These are phyloP conservation scores for Lateolabrax maculatus DNA, from an alignment of 2,797 vertebrate species.

Conservation along the genomic window DNA sequence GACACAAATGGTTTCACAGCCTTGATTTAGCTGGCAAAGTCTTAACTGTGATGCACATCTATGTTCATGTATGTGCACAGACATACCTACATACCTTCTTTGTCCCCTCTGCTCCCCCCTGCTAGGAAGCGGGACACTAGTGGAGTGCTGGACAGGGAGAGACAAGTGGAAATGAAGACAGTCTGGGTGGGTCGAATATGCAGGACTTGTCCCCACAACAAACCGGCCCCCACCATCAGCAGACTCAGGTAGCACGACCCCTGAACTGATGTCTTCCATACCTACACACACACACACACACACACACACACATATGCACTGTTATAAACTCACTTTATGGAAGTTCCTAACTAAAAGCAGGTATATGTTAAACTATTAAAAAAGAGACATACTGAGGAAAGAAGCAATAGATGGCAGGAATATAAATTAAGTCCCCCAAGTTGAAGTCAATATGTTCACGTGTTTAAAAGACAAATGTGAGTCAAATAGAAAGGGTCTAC, in stretches of 20 bases:
- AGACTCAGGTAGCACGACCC: slow-evolving; percentile 93
- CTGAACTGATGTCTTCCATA: slow-evolving; percentile 97
- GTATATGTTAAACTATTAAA: not conserved
- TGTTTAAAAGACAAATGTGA: no score
- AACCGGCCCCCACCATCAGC: slow-evolving; percentile 93
- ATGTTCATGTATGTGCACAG: not conserved
- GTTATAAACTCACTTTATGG: not conserved
- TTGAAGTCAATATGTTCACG: no score
- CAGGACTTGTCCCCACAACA: slow-evolving; percentile 94
- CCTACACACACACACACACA: slow-evolving; percentile 80
- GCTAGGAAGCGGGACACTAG: slow-evolving; percentile 96
- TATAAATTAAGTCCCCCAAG: not conserved
- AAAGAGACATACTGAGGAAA: not conserved
- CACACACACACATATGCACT: not conserved
- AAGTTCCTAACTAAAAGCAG: not conserved
- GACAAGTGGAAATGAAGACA: slow-evolving; percentile 95
- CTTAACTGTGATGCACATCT: not conserved
- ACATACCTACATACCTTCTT: slow-evolving; percentile 87
- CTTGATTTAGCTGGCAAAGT: not conserved
- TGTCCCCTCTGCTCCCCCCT: slow-evolving; percentile 90
- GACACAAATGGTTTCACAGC: not conserved
- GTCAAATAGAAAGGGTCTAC: no score
- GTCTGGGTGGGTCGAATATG: slow-evolving; percentile 93
- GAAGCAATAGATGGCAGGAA: not conserved
- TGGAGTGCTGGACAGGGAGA: slow-evolving; percentile 97